Evolutionary conservation across 2,888 invertebrate species (phyloP), one percentile per base, ranked within the genome.

Genomic region (Macrophya annulata): DNA sequence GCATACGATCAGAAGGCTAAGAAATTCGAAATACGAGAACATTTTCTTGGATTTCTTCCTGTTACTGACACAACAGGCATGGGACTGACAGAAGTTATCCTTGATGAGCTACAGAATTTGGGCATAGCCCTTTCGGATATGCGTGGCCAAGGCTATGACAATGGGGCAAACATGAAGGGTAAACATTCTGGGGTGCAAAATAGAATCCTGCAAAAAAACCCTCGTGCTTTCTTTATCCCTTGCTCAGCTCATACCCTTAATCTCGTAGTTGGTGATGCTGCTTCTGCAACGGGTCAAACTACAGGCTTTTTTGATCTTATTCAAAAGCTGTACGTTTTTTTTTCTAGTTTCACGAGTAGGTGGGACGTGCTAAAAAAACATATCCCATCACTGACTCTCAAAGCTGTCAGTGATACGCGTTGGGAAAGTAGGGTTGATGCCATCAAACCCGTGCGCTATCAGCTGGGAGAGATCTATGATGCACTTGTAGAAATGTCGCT

Each of bases 341-440:
- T 87, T 82, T 84, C 86, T 48, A 85, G 85, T 59, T 87, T 86
- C 5, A 86, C 87, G 21, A 87, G 86, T 83, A 85, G 87, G 59
- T 89, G 88, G 87, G 84, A 84, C 15, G 25, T 88, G 21, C 84
- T 88, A 45, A 85, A 84, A 79, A 87, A 86, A 84, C 71, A 88
- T 45, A 84, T 88, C 65, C 31, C 59, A 72, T 82, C 71, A 84
- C 86, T 88, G 62, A 88, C 87, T 40, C 81, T 88, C 51, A 89
- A 89, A 85, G 86, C 87, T 74, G 48, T 88, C 43, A 85, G 87
- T 85, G 85, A 86, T 51, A 89, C 87, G 45, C 84, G 88, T 81
- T 88, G 89, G 89, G 84, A 84, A 84, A 87, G 86, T 84, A 85
- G 87, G 65, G 86, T 89, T 85, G 86, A 88, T 55, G 88, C 88